Percentiles rank a stretch among this genome's conserved stretches.
Evolutionary conservation across 2,888 invertebrate species (phyloP).

Genomic region (Callinectes sapidus): DNA sequence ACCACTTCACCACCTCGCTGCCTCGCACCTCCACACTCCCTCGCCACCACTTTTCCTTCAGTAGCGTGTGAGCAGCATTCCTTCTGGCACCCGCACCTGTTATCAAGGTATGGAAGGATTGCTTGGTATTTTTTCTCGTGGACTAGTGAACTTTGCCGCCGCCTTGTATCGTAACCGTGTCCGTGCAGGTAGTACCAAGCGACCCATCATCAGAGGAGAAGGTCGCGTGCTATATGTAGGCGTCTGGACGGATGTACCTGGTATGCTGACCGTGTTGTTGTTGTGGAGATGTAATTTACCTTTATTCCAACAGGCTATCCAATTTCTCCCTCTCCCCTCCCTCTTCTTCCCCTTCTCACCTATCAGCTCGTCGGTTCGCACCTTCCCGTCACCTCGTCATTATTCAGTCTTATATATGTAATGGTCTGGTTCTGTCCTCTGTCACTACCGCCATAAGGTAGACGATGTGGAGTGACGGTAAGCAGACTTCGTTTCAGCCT

Average conservation of each 20-base stretch:
- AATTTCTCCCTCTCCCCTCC: background rate
- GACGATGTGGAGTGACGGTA: background rate
- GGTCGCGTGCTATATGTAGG: conserved; percentile 8
- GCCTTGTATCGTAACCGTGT: background rate
- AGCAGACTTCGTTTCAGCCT: background rate
- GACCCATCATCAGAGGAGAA: conserved; percentile 8
- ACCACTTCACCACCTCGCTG: background rate
- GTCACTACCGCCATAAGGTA: background rate
- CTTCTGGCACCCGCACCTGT: background rate
- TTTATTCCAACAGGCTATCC: background rate
- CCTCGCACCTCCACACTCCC: background rate
- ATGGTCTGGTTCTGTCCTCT: background rate
- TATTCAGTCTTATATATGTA: background rate
- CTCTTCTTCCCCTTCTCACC: background rate
- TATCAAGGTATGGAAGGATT: conserved; percentile 1
- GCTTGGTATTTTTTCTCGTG: conserved; percentile 9
- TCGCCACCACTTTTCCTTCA: background rate
- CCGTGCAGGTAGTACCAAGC: background rate
- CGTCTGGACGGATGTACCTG: background rate
- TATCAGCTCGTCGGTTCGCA: background rate
- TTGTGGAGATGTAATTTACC: conserved; percentile 14
- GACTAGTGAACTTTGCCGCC: background rate
- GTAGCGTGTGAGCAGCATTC: background rate
- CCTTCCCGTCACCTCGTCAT: background rate
- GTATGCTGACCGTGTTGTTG: background rate